These are phyloP conservation scores for Micrasema minimum DNA, from an alignment of 1,140 invertebrate species.

Conservation along the genomic window DNA sequence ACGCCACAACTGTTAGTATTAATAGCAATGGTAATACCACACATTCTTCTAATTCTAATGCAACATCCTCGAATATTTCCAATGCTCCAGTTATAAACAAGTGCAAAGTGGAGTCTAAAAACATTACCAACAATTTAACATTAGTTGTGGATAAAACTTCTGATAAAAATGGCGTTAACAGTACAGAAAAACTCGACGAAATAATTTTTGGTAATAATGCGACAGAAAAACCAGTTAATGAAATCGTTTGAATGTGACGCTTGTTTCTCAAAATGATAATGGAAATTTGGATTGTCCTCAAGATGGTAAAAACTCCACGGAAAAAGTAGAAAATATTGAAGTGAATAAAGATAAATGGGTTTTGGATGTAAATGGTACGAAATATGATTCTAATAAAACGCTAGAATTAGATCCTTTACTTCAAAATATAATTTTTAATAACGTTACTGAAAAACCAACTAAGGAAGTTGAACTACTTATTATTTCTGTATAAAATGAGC, in stretches of 20 bases:
- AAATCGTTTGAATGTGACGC: background rate
- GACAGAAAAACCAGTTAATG: background rate
- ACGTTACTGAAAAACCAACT: background rate
- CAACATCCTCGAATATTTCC: too few species aligned
- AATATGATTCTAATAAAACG: background rate
- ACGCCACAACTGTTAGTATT: too few species aligned
- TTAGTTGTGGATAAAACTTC: constrained; percentile 1
- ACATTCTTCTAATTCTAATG: too few species aligned
- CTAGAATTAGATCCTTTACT: background rate
- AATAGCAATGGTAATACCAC: too few species aligned
- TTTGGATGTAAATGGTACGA: background rate
- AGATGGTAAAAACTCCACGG: background rate
- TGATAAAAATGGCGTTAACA: background rate
- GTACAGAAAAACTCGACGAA: background rate
- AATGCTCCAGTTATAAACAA: too few species aligned
- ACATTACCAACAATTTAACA: background rate
- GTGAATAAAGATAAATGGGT: background rate
- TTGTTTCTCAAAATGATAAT: background rate
- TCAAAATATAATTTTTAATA: background rate
- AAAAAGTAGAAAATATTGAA: too few species aligned
- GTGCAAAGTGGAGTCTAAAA: too few species aligned
- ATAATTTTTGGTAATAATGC: background rate
- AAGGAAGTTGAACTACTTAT: background rate
- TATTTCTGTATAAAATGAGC: background rate
- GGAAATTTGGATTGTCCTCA: background rate